Conservation (phyloP, 2,113 vertebrate species). For the Glaucidium brasilianum region DNA sequence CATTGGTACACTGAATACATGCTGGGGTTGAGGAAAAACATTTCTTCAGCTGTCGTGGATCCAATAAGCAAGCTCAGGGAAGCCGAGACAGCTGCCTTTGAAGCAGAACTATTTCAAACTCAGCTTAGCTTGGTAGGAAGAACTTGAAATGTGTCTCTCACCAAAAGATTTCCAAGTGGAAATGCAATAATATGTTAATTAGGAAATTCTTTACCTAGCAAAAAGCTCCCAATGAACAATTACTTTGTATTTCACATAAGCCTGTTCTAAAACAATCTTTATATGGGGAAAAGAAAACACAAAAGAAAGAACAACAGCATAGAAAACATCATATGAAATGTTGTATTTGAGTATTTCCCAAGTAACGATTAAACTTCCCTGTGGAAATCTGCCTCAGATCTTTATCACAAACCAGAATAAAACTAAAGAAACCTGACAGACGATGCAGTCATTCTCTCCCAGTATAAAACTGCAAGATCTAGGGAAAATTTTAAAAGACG, state of each 20-base stretch:
- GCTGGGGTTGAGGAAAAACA: background rate
- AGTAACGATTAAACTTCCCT: background rate
- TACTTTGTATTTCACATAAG: background rate
- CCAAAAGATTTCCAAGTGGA: constrained; percentile 17
- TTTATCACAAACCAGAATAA: background rate
- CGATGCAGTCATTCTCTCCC: background rate
- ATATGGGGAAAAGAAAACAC: background rate
- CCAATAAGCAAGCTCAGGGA: background rate
- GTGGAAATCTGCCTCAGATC: background rate
- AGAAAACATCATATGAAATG: background rate
- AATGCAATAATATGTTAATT: constrained; percentile 8
- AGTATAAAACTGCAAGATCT: background rate
- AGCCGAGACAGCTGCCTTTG: background rate
- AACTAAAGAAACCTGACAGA: background rate
- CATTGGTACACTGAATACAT: background rate
- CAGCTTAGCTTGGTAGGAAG: background rate
- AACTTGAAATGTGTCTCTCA: background rate
- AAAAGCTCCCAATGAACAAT: constrained; percentile 43
- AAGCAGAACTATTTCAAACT: background rate
- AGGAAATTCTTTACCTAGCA: background rate
- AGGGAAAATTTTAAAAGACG: background rate
- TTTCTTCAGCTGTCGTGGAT: background rate
- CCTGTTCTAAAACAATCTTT: constrained; percentile 12
- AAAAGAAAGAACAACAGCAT: constrained; percentile 16
- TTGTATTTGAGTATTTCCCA: constrained; percentile 6